A percentile compares a stretch with the other conserved stretches of the same genome.
These are phyloP conservation scores for Falco cherrug DNA, from an alignment of 2,797 vertebrate genomes.

Conservation along the genomic window DNA sequence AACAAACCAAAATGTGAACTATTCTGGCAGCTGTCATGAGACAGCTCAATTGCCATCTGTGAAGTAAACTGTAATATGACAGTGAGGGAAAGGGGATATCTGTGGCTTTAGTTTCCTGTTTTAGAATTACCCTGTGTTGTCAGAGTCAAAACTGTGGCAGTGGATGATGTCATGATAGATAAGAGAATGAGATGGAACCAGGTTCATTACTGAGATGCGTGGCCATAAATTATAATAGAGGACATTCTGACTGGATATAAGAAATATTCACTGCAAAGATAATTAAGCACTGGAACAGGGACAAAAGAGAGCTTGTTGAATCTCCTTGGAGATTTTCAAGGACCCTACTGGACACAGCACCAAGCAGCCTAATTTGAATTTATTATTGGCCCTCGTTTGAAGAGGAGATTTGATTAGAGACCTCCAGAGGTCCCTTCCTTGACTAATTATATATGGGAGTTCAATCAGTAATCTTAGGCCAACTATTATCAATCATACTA, in stretches of 20 bases:
- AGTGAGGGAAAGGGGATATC: neutral
- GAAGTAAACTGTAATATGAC: neutral
- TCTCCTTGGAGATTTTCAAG: neutral
- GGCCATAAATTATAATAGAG: neutral
- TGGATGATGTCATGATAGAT: neutral
- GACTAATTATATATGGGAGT: neutral
- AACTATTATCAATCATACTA: neutral
- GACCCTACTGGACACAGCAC: neutral
- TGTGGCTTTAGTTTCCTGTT: neutral
- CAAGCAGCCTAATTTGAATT: neutral
- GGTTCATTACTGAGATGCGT: neutral
- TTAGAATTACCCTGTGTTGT: neutral
- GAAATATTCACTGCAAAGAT: neutral
- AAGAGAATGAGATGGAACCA: neutral
- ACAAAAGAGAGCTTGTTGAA: neutral
- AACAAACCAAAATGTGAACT: neutral
- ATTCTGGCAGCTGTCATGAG: neutral
- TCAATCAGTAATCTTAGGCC: neutral
- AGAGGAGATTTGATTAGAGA: neutral
- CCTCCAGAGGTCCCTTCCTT: neutral
- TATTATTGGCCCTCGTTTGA: neutral
- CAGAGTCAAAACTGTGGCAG: neutral
- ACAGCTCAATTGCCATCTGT: neutral
- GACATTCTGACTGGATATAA: neutral
- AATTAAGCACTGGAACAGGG: neutral